Base-by-base conservation (phyloP, 1,140 invertebrate species). In the Melanaphis sacchari region DNA sequence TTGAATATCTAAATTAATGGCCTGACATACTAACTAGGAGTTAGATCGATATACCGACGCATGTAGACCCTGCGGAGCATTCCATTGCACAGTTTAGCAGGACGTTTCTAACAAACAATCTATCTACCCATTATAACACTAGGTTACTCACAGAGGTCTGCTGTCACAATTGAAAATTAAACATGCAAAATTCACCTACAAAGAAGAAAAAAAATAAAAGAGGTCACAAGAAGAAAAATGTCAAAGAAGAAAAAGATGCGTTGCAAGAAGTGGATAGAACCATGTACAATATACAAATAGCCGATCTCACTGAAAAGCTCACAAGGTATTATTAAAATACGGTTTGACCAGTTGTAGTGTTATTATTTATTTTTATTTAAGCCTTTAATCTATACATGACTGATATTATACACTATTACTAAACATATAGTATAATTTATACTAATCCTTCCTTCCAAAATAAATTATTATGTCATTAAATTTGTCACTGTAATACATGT, bases 261-360 rank as follows among this genome's bases (percentile, higher is more conserved):
- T n/a, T 93, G 22, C 91, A 93, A 36, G 91, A 93, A 49, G 91
- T 93, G 31, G 91, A 93, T 24, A 31, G 76, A 11, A 49, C 91
- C 36, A 93, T 93, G 91, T 93, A 93, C 26, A 93, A 93, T 49
- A 82, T 93, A 31, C 91, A 93, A 41, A 93, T 85, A 38, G 81
- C 91, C 1, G 91, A 93, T 85, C 46, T 93, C 26, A 85, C 91
- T 7, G 91, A 93, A 93, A 93, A 93, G 31, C 76, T 93, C 15
- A 15, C 43, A 21, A 93, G 91, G 91, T 93, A 76, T n/a, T n/a
- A n/a, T n/a, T 66, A 4, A 66, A 66, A n/a, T 66, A 18, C 0
- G n/a, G 8, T n/a, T 15, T n/a, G 15, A 66, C 15, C 4, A 66
- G n/a, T n/a, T 11, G 24, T 26, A 54, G 26, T 26, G 9, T 26